Base-by-base conservation (phyloP, 2,113 vertebrate genomes). In the Pachyramphus minor region DNA sequence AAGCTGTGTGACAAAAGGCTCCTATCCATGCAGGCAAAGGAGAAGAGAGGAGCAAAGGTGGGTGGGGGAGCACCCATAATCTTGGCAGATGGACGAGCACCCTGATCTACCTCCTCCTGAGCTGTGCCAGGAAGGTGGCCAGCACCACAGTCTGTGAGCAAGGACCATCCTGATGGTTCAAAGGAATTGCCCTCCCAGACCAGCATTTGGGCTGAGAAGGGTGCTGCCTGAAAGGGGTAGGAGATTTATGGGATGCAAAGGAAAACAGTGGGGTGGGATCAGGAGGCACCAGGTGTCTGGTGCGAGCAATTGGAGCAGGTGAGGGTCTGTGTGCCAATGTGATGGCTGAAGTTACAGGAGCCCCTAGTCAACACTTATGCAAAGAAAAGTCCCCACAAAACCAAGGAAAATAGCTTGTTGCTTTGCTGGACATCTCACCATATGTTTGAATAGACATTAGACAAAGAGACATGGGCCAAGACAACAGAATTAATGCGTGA, bases 101-200 rank as follows among this genome's bases (percentile, higher is more conserved):
- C 33, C 35, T 84, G 10, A n/a, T 37, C 12, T 67, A 28, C 23
- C 7, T 9, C 24, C 18, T 66, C 8, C 53, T 14, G 6, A 33
- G 31, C 37, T 74, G 20, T 52, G 19, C 47, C 21, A 63, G 28
- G 17, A 59, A 20, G 2, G 3, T n/a, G 31, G 3, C 25, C 67
- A 55, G 12, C 8, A 50, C 5, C 7, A 2, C 30, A 39, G 18
- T 5, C 31, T 58, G 14, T 9, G 11, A 8, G 2, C 37, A 14
- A 30, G 7, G 16, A 3, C 37, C 14, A 21, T 33, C 18, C 8
- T 0, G 1, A 5, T 45, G 14, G 12, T 11, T 25, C 12, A 49
- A 30, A 52, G 20, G 14, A 63, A 62, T 52, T 8, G 2, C 13
- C 6, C 39, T 7, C 4, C 4, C 35, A 49, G 19, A 28, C 6